A percentile compares a stretch with the other conserved stretches of the same genome.
phyloP scores from a whole-genome alignment of 2,888 invertebrate species.

The Parnassius orleans region DNA sequence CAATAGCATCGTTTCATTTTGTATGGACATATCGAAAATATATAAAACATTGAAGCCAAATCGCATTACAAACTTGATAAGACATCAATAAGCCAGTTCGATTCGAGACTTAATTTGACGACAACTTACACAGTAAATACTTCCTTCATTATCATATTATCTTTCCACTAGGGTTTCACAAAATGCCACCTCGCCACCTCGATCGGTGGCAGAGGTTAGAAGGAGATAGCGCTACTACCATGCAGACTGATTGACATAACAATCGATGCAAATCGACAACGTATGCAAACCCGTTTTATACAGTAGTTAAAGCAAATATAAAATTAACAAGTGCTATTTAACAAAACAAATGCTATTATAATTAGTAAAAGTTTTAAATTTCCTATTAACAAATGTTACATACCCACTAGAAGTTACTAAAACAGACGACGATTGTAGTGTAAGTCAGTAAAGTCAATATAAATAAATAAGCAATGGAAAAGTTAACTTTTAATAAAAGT shows the following conservation, averaged over 20 bases:
- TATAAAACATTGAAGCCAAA: background rate
- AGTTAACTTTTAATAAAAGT: too few species aligned
- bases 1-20: too few species aligned
- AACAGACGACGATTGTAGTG: too few species aligned
- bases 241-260: conserved; percentile 7
- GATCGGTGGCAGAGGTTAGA: background rate
- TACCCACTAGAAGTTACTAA: too few species aligned
- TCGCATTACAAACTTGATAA: background rate
- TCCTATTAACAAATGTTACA: too few species aligned
- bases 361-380: too few species aligned
- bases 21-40: background rate
- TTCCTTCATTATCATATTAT: conserved; percentile 47
- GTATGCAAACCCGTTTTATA: conserved; percentile 3
- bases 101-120: conserved; percentile 39
- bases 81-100: conserved; percentile 4
- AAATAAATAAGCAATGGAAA: too few species aligned
- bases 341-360: background rate
- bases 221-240: background rate
- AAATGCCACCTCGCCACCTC: background rate
- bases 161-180: background rate
- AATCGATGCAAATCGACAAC: conserved; percentile 15
- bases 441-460: too few species aligned
- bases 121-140: conserved; percentile 31
- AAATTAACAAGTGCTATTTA: background rate
- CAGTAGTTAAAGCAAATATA: background rate